Evolutionary conservation across 2,113 vertebrate genomes (phyloP).

Genomic region (Ramphastos sulfuratus): DNA sequence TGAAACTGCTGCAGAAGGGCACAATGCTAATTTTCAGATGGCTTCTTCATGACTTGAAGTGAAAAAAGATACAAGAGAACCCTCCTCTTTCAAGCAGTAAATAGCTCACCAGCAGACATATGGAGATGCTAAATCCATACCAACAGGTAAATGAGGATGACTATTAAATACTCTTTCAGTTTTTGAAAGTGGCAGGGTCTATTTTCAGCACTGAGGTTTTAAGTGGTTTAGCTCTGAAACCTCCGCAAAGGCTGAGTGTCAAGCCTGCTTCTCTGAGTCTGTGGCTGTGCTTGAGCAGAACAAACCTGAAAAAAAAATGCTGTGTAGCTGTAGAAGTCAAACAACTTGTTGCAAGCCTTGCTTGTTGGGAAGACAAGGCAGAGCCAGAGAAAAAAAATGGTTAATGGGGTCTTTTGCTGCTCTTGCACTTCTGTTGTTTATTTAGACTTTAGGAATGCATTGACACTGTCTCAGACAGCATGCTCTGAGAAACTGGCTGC

Average conservation of each 20-base stretch:
- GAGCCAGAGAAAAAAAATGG: background rate
- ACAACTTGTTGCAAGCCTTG: background rate
- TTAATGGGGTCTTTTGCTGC: background rate
- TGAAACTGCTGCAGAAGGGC: background rate
- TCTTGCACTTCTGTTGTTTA: no score
- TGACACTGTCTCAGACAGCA: no score
- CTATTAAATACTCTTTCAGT: background rate
- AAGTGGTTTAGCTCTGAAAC: background rate
- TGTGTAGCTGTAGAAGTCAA: background rate
- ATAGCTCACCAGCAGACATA: background rate
- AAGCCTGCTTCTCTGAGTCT: background rate
- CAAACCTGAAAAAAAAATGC: background rate
- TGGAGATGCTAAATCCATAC: background rate
- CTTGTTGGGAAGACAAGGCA: background rate
- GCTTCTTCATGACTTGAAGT: background rate
- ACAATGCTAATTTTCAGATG: background rate
- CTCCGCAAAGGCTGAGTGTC: background rate
- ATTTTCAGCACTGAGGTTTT: background rate
- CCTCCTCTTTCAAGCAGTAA: fast-evolving
- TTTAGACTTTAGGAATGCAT: no score
- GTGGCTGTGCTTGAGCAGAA: background rate
- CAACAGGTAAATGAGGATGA: background rate
- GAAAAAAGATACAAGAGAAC: background rate
- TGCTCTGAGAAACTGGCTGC: no score
- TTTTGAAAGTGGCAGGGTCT: background rate